Evolutionary conservation across 1,140 invertebrate genomes (phyloP), one percentile per base, ranked within the genome.

Genomic region (Chrysomallon squamiferum): DNA sequence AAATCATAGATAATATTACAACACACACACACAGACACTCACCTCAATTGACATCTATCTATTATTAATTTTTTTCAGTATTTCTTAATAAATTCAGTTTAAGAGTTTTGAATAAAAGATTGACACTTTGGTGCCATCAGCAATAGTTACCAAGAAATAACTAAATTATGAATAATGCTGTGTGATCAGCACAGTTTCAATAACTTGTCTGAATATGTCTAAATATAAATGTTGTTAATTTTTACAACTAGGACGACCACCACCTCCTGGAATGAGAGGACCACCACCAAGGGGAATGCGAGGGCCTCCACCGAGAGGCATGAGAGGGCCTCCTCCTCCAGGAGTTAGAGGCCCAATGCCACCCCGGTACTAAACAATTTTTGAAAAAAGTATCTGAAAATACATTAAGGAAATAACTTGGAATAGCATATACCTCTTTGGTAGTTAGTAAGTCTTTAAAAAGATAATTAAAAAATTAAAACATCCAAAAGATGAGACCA

Each of bases 281-380:
- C 68, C 62, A 50, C 71, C 65, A 57, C 76, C 71, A 20, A 59
- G 63, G 33, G 77, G 75, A 45, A 75, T 80, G 76, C 68, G 74
- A 38, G 71, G 73, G 13, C 77, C 79, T 25, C 79, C 74, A 29
- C 79, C 80, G 7, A 72, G 71, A 38, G 71, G 72, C 27, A 75
- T 73, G 72, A 64, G 74, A 63, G 73, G 71, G 29, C 78, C 77
- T 20, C 73, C 76, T 35, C 78, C 78, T 38, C 76, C 75, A 22
- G 62, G 69, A 29, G 25, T 22, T 25, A 70, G 65, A 63, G 62
- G 68, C 41, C 68, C 63, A 25, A 63, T 58, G 11, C 62, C 62
- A 35, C 68, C 68, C 2, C 15, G 62, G n/a, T 68, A 38, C 35
- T 38, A 15, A 38, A 38, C 15, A 38, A 5, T 38, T 38, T 38